Percentiles rank a stretch among this genome's conserved stretches.
phyloP scores from a whole-genome alignment of 1,140 invertebrate genomes.

The Trachymyrmex cornetzi region DNA sequence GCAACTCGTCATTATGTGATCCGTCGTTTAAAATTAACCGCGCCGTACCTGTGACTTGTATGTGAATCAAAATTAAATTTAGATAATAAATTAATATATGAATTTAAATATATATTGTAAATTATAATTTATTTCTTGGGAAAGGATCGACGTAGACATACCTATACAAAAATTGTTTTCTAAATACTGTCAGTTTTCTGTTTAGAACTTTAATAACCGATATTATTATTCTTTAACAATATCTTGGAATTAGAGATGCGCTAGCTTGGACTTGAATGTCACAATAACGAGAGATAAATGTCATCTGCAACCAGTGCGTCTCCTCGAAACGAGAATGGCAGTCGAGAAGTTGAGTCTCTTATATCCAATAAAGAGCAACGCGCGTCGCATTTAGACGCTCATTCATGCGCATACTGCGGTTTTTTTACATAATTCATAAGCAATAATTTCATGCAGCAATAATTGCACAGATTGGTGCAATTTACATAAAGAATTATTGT shows the following conservation, averaged over 20 bases:
- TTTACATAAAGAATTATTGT: constrained; percentile 25
- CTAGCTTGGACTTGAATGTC: constrained; percentile 14
- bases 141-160: neutral
- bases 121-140: neutral
- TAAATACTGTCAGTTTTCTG: neutral
- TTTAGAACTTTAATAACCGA: neutral
- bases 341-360: neutral
- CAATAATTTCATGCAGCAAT: neutral
- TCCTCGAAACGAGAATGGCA: constrained; percentile 13
- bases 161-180: neutral
- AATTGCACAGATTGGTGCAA: constrained; percentile 8
- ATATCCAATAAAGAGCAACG: constrained; percentile 16
- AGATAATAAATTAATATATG: neutral
- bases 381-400: neutral
- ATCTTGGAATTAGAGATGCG: neutral
- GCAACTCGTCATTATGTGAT: neutral
- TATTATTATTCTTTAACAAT: neutral
- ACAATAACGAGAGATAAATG: constrained; percentile 28
- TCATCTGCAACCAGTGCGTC: neutral
- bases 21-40: neutral
- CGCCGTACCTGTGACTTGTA: too few species aligned
- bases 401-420: neutral
- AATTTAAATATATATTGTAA: neutral
- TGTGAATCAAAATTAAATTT: constrained; percentile 1
- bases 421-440: constrained; percentile 26